phyloP scores from a whole-genome alignment of 2,888 invertebrate genomes.

The Eilema griseolum region DNA sequence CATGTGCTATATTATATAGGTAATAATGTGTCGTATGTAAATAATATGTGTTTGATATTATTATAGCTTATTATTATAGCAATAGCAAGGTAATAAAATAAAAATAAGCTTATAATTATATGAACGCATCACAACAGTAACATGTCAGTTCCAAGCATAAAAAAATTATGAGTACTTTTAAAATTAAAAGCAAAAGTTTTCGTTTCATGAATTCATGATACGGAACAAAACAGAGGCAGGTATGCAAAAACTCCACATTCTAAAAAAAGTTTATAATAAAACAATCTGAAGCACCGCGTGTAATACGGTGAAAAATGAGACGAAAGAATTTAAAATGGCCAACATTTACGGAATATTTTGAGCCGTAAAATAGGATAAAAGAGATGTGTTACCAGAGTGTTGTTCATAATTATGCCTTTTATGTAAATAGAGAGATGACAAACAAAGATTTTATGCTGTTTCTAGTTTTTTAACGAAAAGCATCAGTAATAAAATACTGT shows the following conservation, averaged over 20 bases:
- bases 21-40: too few species aligned
- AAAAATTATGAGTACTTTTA: constrained; percentile 61
- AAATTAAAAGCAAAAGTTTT: constrained; percentile 65
- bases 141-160: constrained; percentile 39
- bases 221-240: constrained; percentile 71
- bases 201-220: constrained; percentile 74
- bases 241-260: constrained; percentile 72
- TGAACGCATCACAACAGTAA: constrained; percentile 34
- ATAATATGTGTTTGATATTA: too few species aligned
- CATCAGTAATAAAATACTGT: constrained; percentile 28
- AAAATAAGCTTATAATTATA: constrained; percentile 29
- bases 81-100: neutral
- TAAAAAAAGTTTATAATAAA: constrained; percentile 75
- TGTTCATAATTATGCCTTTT: constrained; percentile 43
- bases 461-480: constrained; percentile 18
- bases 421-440: constrained; percentile 9
- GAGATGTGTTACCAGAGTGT: constrained; percentile 42
- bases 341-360: constrained; percentile 70
- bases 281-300: constrained; percentile 72
- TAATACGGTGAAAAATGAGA: constrained; percentile 75
- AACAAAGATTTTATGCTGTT: constrained; percentile 21
- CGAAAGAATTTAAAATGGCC: constrained; percentile 72
- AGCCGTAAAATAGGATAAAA: constrained; percentile 48
- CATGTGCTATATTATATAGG: too few species aligned
- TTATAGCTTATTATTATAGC: too few species aligned